A percentile compares a stretch with the other conserved stretches of the same genome.
phyloP scores from a whole-genome alignment of 2,888 invertebrate genomes.

The Drosophila greeni region DNA sequence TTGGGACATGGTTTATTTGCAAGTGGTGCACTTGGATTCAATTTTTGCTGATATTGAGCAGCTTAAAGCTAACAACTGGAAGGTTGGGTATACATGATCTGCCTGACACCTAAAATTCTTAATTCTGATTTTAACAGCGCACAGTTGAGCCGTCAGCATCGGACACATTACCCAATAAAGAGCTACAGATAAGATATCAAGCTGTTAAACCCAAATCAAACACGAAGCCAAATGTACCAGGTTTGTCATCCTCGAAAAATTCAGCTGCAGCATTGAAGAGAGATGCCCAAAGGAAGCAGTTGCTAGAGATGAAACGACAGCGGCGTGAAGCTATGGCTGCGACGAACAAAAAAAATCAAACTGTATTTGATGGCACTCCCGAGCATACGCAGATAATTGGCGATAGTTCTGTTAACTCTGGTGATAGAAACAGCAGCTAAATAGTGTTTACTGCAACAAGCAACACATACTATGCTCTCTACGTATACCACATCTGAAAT shows the following conservation, averaged over 20 bases:
- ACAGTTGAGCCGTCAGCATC: constrained; percentile 27
- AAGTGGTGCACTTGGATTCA: constrained; percentile 90
- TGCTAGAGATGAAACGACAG: constrained; percentile 83
- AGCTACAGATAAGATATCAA: constrained; percentile 62
- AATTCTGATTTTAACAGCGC: constrained; percentile 27
- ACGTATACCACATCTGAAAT: constrained; percentile 41
- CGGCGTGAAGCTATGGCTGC: constrained; percentile 75
- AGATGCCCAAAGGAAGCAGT: constrained; percentile 87
- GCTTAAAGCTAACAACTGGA: constrained; percentile 85
- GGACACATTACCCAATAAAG: constrained; percentile 34
- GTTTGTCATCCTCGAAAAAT: constrained; percentile 37
- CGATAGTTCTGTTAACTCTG: constrained; percentile 45
- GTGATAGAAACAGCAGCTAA: constrained; percentile 66
- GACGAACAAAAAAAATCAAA: constrained; percentile 18
- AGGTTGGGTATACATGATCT: constrained; percentile 68
- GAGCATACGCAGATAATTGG: constrained; percentile 30
- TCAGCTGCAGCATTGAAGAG: constrained; percentile 81
- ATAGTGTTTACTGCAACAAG: constrained; percentile 51
- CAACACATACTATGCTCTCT: constrained; percentile 63
- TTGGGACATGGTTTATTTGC: constrained; percentile 98
- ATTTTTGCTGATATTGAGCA: constrained; percentile 85
- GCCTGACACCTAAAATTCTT: background rate
- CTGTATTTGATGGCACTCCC: constrained; percentile 32
- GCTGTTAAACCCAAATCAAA: constrained; percentile 56
- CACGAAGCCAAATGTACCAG: constrained; percentile 45